These are phyloP conservation scores for Phrixothrix hirtus DNA, from an alignment of 2,888 invertebrate species.

Conservation along the genomic window DNA sequence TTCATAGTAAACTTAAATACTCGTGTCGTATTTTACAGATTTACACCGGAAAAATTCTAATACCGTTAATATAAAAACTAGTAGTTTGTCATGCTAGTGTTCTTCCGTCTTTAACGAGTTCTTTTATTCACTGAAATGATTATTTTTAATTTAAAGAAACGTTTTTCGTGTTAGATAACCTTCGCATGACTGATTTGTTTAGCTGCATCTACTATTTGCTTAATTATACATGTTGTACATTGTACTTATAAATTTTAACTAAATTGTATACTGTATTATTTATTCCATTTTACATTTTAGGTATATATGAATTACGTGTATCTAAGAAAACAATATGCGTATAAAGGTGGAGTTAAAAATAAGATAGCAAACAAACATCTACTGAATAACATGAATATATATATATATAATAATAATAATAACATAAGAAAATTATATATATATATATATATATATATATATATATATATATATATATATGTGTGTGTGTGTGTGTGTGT, in stretches of 20 bases:
- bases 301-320: too few species aligned
- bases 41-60: constrained; percentile 15
- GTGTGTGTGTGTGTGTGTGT: not conserved
- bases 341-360: too few species aligned
- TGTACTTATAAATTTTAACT: too few species aligned
- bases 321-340: too few species aligned
- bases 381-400: too few species aligned
- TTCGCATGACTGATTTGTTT: constrained; percentile 9
- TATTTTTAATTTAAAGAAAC: constrained; percentile 16
- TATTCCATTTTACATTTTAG: too few species aligned
- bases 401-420: too few species aligned
- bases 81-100: constrained; percentile 22
- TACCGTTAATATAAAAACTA: constrained; percentile 23
- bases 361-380: too few species aligned
- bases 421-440: too few species aligned
- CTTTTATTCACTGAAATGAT: constrained; percentile 13
- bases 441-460: too few species aligned
- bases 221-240: constrained; percentile 12
- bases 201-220: constrained; percentile 5
- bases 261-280: too few species aligned
- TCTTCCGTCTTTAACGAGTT: constrained; percentile 18
- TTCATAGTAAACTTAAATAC: constrained; percentile 15
- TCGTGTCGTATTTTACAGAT: constrained; percentile 20
- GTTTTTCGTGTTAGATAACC: constrained; percentile 9
- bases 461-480: too few species aligned